Evolutionary conservation across 2,797 vertebrate genomes (phyloP).

Genomic region (Philypnodon macrostomus): DNA sequence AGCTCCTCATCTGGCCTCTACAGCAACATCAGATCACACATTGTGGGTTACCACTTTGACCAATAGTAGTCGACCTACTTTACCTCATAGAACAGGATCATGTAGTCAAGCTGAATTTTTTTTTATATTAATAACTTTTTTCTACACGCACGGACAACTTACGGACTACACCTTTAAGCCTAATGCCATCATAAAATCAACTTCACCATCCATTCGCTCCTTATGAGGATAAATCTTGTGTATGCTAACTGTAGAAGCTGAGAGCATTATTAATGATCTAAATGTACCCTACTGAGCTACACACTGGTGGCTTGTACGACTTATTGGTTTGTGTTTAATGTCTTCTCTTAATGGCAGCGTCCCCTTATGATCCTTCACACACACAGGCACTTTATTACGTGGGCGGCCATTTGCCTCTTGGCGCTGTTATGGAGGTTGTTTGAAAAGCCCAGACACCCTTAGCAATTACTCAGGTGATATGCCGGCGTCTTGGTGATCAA

Average conservation of each 20-base stretch:
- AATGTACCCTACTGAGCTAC: too few species aligned
- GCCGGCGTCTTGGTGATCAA: slow-evolving; percentile 72
- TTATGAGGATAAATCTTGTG: not conserved
- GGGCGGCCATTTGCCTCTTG: slow-evolving; percentile 64
- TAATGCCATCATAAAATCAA: not conserved
- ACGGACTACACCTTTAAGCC: too few species aligned
- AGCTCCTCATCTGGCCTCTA: too few species aligned
- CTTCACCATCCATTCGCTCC: not conserved
- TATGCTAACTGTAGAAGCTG: slow-evolving; percentile 13
- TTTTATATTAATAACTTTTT: slow-evolving; percentile 19
- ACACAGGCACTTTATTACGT: slow-evolving; percentile 50
- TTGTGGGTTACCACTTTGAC: too few species aligned
- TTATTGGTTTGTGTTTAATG: slow-evolving; percentile 67
- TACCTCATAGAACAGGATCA: too few species aligned
- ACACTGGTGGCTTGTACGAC: slow-evolving; percentile 38
- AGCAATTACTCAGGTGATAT: slow-evolving; percentile 78
- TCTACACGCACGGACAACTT: slow-evolving; percentile 6
- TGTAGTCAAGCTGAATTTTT: too few species aligned
- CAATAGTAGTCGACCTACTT: too few species aligned
- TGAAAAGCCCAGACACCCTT: slow-evolving; percentile 73
- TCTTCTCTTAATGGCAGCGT: slow-evolving; percentile 60
- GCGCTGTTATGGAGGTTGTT: slow-evolving; percentile 48
- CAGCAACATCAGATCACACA: too few species aligned
- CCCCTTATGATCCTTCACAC: slow-evolving; percentile 53
- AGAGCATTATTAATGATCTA: slow-evolving; percentile 46